Evolutionary conservation across 2,113 vertebrate genomes (phyloP).

Genomic region (Okapia johnstoni): DNA sequence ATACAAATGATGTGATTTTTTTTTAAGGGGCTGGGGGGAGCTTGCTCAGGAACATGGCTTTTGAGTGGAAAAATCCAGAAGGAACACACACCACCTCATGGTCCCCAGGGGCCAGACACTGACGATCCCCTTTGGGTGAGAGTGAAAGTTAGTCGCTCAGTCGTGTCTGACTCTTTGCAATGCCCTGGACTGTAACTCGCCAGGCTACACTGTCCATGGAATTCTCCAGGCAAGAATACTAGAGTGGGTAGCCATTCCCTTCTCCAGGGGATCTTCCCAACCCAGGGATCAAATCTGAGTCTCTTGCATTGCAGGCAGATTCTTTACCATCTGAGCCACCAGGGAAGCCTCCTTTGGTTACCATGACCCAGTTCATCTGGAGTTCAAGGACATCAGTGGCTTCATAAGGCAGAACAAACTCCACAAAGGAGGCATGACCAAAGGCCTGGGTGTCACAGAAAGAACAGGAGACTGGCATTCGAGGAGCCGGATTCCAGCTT

Average conservation of each 20-base stretch:
- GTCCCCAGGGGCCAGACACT: not conserved
- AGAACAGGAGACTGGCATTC: fast-evolving
- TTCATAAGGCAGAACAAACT: not conserved
- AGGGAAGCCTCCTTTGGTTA: not conserved
- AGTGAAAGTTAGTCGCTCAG: not conserved
- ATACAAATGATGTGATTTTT: not conserved
- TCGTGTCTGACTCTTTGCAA: not conserved
- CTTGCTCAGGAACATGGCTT: not conserved
- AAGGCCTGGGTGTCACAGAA: not conserved
- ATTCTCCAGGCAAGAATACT: not conserved
- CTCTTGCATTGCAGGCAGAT: not conserved
- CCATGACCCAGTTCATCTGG: not conserved
- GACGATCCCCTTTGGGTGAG: fast-evolving
- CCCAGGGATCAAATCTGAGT: not conserved
- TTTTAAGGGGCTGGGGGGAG: fast-evolving
- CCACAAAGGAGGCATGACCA: not conserved
- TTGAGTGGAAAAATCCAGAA: not conserved
- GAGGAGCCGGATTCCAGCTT: not conserved
- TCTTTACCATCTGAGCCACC: not conserved
- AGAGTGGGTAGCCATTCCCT: not conserved
- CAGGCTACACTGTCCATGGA: not conserved
- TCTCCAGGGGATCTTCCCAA: not conserved
- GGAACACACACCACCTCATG: not conserved
- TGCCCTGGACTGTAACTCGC: fast-evolving
- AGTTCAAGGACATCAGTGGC: not conserved